Evolutionary conservation across 2,797 vertebrate species (phyloP), one percentile per base, ranked within the genome.

Genomic region (Hypotaenidia philippensis): DNA sequence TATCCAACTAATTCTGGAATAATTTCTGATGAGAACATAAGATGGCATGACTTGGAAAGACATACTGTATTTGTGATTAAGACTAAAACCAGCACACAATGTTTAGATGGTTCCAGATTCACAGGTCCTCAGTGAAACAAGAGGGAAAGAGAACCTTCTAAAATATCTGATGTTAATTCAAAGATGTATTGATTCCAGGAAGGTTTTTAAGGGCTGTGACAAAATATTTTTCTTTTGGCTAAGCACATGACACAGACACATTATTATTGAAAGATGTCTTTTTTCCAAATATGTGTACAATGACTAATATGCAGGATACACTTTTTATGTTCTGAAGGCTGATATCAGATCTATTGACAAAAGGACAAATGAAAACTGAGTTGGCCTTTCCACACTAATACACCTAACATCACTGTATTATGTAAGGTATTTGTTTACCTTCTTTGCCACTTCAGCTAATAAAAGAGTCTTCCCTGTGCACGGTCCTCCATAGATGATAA

Each of bases 401-500:
- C 41, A 82, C 26, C 23, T 60, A 90, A 59, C 10, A 31, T 45
- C 41, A 82, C 13, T 8, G 23, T 29, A 53, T 21, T 49, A 66
- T 11, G 31, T 76, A 31, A 70, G 25, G 49, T 60, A 79, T 55
- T 75, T n/a, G 84, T 97, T 98, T 98, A 99, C 99, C 99, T 99
- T 99, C 97, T 99, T 99, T 27, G 99, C 99, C 36, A 98, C 98
- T 98, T 99, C 99, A 1, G 99, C 98, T 56, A 99, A 97, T 94
- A 99, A 97, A 89, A 99, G 98, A 0, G 99, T 99, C 98, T 99
- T 99, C 87, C 99, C 99, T 2, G 99, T 99, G 97, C 99, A 99
- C 1, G 99, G 99, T 75, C 99, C 99, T 36, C 99, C 99, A 3
- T 98, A 99, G 91, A 99, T 92, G 95, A 99, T 98, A 55, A 99